phyloP scores from a whole-genome alignment of 2,113 vertebrate species.

The Silurus glanis region DNA sequence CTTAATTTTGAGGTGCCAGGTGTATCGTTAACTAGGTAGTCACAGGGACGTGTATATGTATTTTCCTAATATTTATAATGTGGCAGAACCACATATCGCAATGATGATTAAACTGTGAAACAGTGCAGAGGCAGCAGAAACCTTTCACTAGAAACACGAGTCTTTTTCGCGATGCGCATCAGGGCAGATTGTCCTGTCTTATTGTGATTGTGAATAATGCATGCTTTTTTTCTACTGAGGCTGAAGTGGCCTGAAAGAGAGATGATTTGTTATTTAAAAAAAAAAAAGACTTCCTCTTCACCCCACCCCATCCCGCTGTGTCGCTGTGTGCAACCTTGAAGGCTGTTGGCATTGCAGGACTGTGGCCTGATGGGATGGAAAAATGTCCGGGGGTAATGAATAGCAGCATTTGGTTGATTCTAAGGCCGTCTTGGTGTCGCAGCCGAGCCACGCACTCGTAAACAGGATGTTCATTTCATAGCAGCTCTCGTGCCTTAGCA shows the following conservation, averaged over 20 bases:
- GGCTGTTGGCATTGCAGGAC: not conserved
- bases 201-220: conserved; percentile 19
- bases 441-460: not conserved
- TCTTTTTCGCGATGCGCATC: not conserved
- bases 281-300: not conserved
- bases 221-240: not conserved
- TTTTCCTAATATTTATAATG: not conserved
- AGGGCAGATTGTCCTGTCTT: not conserved
- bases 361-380: conserved; percentile 4
- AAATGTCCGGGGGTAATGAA: conserved; percentile 13
- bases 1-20: conserved; percentile 8
- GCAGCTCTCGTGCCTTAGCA: not conserved
- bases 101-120: not conserved
- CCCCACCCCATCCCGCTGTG: not conserved
- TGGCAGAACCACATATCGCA: not conserved
- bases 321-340: conserved; percentile 16
- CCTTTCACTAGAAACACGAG: not conserved
- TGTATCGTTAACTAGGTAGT: not conserved
- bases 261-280: not conserved
- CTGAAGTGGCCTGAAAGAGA: conserved; percentile 13
- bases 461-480: conserved; percentile 24
- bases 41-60: not conserved
- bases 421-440: not conserved
- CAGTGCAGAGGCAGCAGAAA: not conserved
- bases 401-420: not conserved